Conservation (phyloP, 2,113 vertebrate genomes). For the Hypomesus transpacificus region DNA sequence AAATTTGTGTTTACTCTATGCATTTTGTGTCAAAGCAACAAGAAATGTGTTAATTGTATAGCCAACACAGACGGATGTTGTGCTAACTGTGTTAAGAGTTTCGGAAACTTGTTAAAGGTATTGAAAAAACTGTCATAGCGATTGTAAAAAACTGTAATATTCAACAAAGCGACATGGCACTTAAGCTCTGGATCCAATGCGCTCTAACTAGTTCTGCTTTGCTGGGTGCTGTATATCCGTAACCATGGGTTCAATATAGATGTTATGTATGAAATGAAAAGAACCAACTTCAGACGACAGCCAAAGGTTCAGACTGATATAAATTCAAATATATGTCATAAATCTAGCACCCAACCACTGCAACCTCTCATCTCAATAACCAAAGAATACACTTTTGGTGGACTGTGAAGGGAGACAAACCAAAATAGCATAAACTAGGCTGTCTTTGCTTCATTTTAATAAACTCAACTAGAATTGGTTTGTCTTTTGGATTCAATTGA, state of each 20-base stretch:
- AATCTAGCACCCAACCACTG: background rate
- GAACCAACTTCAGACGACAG: slow-evolving; percentile 1
- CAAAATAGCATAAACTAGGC: background rate
- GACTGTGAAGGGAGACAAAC: slow-evolving; percentile 7
- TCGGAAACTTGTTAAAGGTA: too few relatives aligned
- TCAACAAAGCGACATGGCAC: slow-evolving; percentile 18
- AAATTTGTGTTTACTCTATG: too few relatives aligned
- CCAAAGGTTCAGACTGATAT: slow-evolving; percentile 13
- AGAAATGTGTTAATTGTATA: too few relatives aligned
- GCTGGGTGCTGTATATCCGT: slow-evolving; percentile 15
- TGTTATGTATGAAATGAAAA: slow-evolving; percentile 20
- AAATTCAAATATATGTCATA: slow-evolving; percentile 20
- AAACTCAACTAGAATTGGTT: slow-evolving; percentile 38
- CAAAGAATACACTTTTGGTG: slow-evolving; percentile 2
- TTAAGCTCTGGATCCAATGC: slow-evolving; percentile 9
- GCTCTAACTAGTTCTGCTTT: slow-evolving; percentile 36
- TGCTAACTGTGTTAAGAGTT: too few relatives aligned
- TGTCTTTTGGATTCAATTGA: slow-evolving; percentile 36
- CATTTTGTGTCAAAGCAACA: too few relatives aligned
- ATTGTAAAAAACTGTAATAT: too few relatives aligned
- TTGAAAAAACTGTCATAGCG: too few relatives aligned
- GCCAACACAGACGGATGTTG: too few relatives aligned
- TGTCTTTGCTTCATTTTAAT: slow-evolving; percentile 40
- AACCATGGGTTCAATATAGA: slow-evolving; percentile 14
- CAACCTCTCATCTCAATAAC: background rate